Conservation (phyloP, 2,797 vertebrate species). For the Micromesistius poutassou region DNA sequence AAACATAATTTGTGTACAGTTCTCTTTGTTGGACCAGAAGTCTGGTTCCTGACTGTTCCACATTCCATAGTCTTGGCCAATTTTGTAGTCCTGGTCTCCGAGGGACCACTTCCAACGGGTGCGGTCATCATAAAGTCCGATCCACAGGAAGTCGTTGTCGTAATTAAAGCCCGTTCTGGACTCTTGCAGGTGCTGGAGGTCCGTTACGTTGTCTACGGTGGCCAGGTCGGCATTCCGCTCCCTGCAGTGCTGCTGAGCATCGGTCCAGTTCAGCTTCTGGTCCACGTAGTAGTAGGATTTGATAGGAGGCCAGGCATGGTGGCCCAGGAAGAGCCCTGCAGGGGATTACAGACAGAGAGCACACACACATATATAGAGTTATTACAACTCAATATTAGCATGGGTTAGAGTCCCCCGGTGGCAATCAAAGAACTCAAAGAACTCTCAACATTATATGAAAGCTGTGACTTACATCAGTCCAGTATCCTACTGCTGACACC, state of each 20-base stretch:
- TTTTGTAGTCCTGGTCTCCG: not conserved
- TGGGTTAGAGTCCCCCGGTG: not conserved
- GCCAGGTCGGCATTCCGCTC: conserved; percentile 44
- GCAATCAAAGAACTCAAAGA: not conserved
- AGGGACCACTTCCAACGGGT: conserved; percentile 47
- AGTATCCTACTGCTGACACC: too few relatives aligned
- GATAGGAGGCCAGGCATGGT: not conserved
- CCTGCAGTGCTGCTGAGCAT: conserved; percentile 54
- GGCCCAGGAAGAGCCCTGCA: not conserved
- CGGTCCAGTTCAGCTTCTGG: conserved; percentile 34
- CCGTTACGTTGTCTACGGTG: conserved; percentile 12
- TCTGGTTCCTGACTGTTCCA: not conserved
- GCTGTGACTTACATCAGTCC: too few relatives aligned
- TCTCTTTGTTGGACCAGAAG: rapidly evolving
- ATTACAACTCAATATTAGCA: not conserved
- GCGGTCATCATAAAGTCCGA: conserved; percentile 43
- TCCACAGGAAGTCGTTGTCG: conserved; percentile 25
- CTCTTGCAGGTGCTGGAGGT: conserved; percentile 11
- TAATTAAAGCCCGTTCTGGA: rapidly evolving
- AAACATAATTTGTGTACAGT: rapidly evolving
- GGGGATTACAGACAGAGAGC: not conserved
- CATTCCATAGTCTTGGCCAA: not conserved
- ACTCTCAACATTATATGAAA: too few relatives aligned
- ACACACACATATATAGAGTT: not conserved
- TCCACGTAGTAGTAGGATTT: conserved; percentile 40